Evolutionary conservation across 2,888 invertebrate species (phyloP), one percentile per base, ranked within the genome.

Genomic region (Orthosia gracilis): DNA sequence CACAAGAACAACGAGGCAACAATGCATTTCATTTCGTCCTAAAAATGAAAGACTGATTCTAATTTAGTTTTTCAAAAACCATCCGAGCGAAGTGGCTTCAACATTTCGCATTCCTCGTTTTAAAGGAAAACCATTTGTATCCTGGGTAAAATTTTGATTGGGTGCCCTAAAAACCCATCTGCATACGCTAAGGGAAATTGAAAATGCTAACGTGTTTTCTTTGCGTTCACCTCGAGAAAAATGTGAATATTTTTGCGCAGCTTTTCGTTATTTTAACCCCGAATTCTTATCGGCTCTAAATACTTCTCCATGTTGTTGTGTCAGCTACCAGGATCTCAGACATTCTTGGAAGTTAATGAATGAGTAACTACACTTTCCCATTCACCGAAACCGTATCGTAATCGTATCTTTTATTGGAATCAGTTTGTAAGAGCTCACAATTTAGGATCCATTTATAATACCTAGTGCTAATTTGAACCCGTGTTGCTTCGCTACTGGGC

Each of bases 131-230:
- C n/a, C 45, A 47, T 7, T 26, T 68, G 57, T 54, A 12, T 4
- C 9, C 15, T 11, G 50, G n/a, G 21, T 45, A 26, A 54, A 5
- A 66, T 58, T 75, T 69, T 64, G 66, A 71, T 71, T 72, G 55
- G 47, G n/a, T 62, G 75, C 66, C 18, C 23, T 49, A 15, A 63
- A 69, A 72, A 21, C 54, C 40, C 17, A 17, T 40, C 40, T 61
- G 18, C n/a, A 31, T 61, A 62, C 18, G n/a, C 18, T 26, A 63
- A 54, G 45, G 49, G 17, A 65, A 73, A 79, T 73, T 75, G 69
- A 64, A 76, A 73, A 73, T 79, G 54, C 17, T 26, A n/a, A 7
- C 45, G 54, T 64, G 45, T 73, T 59, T 72, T 76, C 58, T 54
- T 50, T 72, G 21, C 18, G 4, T 64, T 64, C 18, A 31, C 4